phyloP scores from a whole-genome alignment of 2,888 invertebrate species.

The Agrilus biguttatus region DNA sequence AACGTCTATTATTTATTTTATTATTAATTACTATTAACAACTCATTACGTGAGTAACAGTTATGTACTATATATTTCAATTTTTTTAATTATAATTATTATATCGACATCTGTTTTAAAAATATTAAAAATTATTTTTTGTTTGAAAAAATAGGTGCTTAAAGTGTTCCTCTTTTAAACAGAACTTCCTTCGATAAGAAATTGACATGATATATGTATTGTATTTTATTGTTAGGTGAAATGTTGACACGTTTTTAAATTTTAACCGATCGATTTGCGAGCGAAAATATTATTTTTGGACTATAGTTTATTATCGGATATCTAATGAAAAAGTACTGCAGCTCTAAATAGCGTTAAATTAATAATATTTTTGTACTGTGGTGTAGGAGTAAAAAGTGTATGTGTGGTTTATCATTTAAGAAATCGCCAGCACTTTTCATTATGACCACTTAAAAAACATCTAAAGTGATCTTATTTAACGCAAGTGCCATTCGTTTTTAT shows the following conservation, averaged over 20 bases:
- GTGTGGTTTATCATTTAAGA: too few species aligned
- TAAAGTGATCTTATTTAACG: too few species aligned
- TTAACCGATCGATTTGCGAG: not conserved
- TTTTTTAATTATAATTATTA: conserved; percentile 4
- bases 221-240: not conserved
- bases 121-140: not conserved
- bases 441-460: too few species aligned
- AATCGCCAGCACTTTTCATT: too few species aligned
- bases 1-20: not conserved
- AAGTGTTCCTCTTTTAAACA: too few species aligned
- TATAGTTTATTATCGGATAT: conserved; percentile 1
- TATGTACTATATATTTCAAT: conserved; percentile 1
- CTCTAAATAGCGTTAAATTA: not conserved
- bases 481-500: too few species aligned
- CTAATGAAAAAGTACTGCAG: not conserved
- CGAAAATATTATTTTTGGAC: conserved; percentile 2
- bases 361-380: too few species aligned
- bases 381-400: too few species aligned
- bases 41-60: not conserved
- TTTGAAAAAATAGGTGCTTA: not conserved
- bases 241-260: not conserved
- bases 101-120: not conserved
- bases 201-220: too few species aligned
- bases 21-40: conserved; percentile 2
- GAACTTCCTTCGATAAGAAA: too few species aligned